phyloP scores from a whole-genome alignment of 2,113 vertebrate genomes.

The Steatornis caripensis region DNA sequence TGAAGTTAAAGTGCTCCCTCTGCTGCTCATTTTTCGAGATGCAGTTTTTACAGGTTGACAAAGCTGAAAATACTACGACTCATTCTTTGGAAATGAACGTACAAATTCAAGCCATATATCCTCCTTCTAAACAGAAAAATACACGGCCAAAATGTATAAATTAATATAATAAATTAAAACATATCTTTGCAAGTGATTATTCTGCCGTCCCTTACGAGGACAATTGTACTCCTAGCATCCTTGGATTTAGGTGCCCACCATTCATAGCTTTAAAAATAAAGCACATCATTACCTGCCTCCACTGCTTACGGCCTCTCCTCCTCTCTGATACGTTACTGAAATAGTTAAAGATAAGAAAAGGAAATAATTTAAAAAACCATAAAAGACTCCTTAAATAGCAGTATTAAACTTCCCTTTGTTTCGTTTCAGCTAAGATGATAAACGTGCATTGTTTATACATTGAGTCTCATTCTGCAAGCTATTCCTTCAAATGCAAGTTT shows the following conservation, averaged over 20 bases:
- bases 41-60: background rate
- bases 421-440: background rate
- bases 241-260: background rate
- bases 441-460: background rate
- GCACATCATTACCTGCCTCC: constrained; percentile 89
- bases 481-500: background rate
- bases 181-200: background rate
- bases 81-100: background rate
- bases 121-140: background rate
- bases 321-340: constrained; percentile 97
- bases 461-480: background rate
- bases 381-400: background rate
- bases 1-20: constrained; percentile 76
- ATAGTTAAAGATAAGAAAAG: constrained; percentile 45
- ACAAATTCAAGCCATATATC: background rate
- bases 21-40: constrained; percentile 58
- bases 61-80: background rate
- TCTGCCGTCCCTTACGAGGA: background rate
- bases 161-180: background rate
- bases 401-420: background rate
- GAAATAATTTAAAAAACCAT: constrained; percentile 32
- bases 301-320: constrained; percentile 95
- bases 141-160: background rate
- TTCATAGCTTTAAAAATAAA: constrained; percentile 24
- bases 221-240: background rate